Percentiles rank a stretch among this genome's conserved stretches.
Evolutionary conservation across 2,888 invertebrate species (phyloP).

Genomic region (Abrostola tripartita): DNA sequence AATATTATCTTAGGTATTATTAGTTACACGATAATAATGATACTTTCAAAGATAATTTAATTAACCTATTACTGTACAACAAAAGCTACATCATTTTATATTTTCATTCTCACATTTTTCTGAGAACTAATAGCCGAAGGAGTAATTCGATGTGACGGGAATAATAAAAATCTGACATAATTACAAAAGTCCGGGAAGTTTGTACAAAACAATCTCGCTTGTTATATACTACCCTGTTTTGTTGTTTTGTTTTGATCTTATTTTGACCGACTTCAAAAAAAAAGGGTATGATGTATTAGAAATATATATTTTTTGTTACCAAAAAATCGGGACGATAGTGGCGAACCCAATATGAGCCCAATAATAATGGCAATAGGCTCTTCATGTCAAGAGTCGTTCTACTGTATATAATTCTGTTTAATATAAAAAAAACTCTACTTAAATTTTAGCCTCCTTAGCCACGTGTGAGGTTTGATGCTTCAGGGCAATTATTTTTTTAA

Average conservation of each 20-base stretch:
- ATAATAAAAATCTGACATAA: slow-evolving; percentile 55
- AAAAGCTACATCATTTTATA: background rate
- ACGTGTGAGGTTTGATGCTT: too few species aligned
- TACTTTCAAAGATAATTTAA: too few species aligned
- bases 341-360: too few species aligned
- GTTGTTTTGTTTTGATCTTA: background rate
- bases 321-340: too few species aligned
- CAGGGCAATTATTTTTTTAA: too few species aligned
- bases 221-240: slow-evolving; percentile 11
- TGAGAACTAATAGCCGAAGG: slow-evolving; percentile 24
- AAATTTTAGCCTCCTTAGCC: too few species aligned
- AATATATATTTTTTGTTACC: background rate
- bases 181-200: slow-evolving; percentile 50
- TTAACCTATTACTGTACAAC: background rate
- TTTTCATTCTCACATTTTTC: slow-evolving; percentile 10
- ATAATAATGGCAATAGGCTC: too few species aligned
- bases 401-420: too few species aligned
- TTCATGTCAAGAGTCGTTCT: too few species aligned
- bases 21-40: too few species aligned
- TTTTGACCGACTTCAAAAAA: slow-evolving; percentile 7
- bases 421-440: too few species aligned
- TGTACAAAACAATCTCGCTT: slow-evolving; percentile 26
- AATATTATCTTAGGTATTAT: too few species aligned
- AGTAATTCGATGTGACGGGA: slow-evolving; percentile 23
- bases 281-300: background rate